These are phyloP conservation scores for Clamator glandarius DNA, from an alignment of 2,797 vertebrate genomes.

Conservation along the genomic window DNA sequence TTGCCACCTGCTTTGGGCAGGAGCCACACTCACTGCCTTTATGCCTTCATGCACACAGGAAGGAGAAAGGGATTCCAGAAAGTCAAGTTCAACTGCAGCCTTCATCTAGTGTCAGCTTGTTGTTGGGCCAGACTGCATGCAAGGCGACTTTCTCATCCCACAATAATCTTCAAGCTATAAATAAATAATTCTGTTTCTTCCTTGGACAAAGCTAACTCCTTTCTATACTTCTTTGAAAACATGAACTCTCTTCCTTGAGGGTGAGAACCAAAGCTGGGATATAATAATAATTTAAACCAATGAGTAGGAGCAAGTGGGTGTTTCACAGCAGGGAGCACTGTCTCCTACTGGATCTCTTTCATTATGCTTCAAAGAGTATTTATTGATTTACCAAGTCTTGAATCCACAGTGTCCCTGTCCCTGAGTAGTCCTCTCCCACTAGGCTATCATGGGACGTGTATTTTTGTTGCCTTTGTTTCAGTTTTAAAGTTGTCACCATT, in stretches of 20 bases:
- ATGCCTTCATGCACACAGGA: not conserved
- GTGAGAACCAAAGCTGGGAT: constrained; percentile 13
- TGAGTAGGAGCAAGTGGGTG: not conserved
- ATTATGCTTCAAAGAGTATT: constrained; percentile 10
- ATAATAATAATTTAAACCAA: constrained; percentile 7
- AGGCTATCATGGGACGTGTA: not conserved
- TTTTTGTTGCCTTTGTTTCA: constrained; percentile 24
- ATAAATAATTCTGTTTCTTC: constrained; percentile 38
- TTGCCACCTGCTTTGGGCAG: not conserved
- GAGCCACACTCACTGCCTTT: not conserved
- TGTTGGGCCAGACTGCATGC: not conserved
- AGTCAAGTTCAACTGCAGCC: not conserved
- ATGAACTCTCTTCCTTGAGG: not conserved
- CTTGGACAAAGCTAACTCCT: constrained; percentile 26
- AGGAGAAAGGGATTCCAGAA: not conserved
- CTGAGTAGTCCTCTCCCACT: not conserved
- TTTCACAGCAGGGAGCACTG: constrained; percentile 3
- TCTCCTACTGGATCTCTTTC: constrained; percentile 11
- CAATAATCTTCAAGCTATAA: constrained; percentile 22
- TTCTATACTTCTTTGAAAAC: constrained; percentile 28
- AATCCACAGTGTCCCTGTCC: not conserved
- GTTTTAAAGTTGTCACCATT: not conserved
- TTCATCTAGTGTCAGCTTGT: not conserved
- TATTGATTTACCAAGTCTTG: not conserved
- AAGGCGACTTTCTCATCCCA: not conserved